Evolutionary conservation across 2,888 invertebrate species (phyloP).

Genomic region (Cataglyphis livida): DNA sequence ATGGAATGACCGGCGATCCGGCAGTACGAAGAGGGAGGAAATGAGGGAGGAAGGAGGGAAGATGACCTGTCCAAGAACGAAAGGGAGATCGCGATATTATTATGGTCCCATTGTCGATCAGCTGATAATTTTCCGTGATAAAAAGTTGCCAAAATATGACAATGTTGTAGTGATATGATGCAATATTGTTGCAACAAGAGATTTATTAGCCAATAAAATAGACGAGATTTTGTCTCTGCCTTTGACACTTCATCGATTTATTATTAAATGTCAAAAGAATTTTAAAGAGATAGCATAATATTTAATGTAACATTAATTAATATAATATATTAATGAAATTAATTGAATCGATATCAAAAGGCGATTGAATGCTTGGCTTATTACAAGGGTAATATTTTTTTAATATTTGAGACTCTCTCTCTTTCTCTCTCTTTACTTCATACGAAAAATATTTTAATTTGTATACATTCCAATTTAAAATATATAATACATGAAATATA

Average conservation of each 20-base stretch:
- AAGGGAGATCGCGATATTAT: constrained; percentile 52
- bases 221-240: neutral
- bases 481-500: too few species aligned
- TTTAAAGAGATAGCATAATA: neutral
- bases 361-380: neutral
- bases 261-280: neutral
- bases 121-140: neutral
- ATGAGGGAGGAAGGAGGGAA: constrained; percentile 48
- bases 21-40: constrained; percentile 6
- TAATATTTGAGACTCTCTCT: neutral
- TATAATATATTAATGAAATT: neutral
- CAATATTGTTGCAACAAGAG: constrained; percentile 1
- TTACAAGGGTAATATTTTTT: neutral
- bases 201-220: constrained; percentile 3
- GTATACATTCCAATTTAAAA: too few species aligned
- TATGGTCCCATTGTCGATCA: constrained; percentile 42
- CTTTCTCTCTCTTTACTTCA: neutral
- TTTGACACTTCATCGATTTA: neutral
- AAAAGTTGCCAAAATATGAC: neutral
- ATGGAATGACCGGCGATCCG: constrained; percentile 61
- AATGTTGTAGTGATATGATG: neutral
- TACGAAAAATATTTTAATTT: neutral
- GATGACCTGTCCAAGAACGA: constrained; percentile 37
- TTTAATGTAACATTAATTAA: too few species aligned
- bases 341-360: neutral